Evolutionary conservation across 2,888 invertebrate species (phyloP), one percentile per base, ranked within the genome.

Genomic region (Cyaniris semiargus): DNA sequence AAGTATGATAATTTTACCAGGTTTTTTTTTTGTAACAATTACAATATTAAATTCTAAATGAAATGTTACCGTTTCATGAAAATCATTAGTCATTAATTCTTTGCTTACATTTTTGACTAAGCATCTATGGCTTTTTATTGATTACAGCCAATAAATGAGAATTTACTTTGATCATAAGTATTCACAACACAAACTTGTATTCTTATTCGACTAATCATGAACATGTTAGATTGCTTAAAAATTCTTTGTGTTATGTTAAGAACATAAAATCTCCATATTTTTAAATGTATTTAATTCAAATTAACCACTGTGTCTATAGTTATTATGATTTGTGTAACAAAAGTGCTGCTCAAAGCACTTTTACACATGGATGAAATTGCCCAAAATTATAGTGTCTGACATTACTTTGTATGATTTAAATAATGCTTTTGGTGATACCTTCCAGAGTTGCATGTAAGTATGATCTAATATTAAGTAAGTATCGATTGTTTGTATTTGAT

Each of bases 391-490:
- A 27, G 27, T 66, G 66, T 66, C 21, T 23, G 23, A 60, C 23
- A 13, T 18, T 66, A 31, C 1, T 27, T 66, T 66, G 27, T 31
- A 27, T 66, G 1, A 23, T 66, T 66, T 18, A 23, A 66, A 18
- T 66, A 66, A 66, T 66, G 66, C 5, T 66, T 27, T 27, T 6
- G 66, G 66, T 66, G 66, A 66, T 27, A 66, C 27, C 27, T 66
- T 66, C 66, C 66, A 66, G 66, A 66, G 66, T 27, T 27, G 27
- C 77, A 34, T 53, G 13, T 21, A 66, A 75, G 77, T 75, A 78
- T 80, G 77, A 77, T 76, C 53, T 77, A 74, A 78, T 34, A 76
- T 66, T 78, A 70, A 56, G 81, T 81, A 79, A 81, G 81, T 81
- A 80, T 80, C 78, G 75, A 76, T 78, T 77, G 75, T 76, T 77